Conservation (phyloP, 2,113 vertebrate genomes). For the Saguinus imperator region DNA sequence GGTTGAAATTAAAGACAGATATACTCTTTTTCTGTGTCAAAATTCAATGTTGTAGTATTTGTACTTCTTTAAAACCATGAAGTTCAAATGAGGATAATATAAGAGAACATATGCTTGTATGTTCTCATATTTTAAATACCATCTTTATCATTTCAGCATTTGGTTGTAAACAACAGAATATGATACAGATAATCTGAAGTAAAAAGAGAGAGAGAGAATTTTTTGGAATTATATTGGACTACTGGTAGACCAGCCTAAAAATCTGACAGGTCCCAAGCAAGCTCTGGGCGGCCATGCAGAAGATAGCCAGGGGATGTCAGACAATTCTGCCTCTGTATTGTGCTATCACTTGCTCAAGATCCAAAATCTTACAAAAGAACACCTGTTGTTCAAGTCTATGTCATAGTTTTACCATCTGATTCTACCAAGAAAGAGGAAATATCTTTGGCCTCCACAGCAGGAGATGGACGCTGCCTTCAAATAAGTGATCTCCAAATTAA, state of each 20-base stretch:
- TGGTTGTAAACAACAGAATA: not conserved
- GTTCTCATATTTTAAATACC: slow-evolving; percentile 2
- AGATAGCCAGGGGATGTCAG: not conserved
- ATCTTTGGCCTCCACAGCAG: not conserved
- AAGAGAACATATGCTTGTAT: too few relatives aligned
- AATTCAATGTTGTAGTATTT: not conserved
- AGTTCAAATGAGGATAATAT: not conserved
- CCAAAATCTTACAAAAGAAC: not conserved
- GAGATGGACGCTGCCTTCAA: not conserved
- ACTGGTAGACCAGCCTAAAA: not conserved
- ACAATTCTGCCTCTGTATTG: not conserved
- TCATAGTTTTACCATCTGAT: not conserved
- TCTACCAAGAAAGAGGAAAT: not conserved
- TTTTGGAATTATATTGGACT: not conserved
- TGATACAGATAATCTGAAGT: not conserved
- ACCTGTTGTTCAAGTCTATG: not conserved
- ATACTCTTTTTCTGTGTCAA: slow-evolving; percentile 20
- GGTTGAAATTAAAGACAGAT: slow-evolving; percentile 49
- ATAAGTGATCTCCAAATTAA: not conserved
- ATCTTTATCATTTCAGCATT: not conserved
- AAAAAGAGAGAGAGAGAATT: not conserved
- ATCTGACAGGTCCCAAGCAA: not conserved
- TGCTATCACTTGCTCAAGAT: not conserved
- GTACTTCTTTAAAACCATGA: not conserved
- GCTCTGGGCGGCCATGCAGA: not conserved